Conservation (phyloP, 2,888 invertebrate species). For the Kuschelorhynchus macadamiae region DNA sequence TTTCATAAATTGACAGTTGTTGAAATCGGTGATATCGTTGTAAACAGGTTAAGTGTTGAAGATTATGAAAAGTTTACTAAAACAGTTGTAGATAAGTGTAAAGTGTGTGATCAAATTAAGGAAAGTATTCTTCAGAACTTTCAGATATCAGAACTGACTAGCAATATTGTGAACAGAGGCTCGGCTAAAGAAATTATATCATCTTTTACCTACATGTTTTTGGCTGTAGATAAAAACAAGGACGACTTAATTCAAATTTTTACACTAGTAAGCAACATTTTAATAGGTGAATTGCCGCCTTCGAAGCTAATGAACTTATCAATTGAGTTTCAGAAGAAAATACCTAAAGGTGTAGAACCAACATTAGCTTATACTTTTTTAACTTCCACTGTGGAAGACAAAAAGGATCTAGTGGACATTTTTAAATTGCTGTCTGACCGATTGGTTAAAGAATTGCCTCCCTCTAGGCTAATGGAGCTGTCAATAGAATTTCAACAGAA, state of each 20-base stretch:
- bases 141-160: conserved; percentile 13
- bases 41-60: conserved; percentile 41
- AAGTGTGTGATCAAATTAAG: not conserved
- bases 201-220: conserved; percentile 33
- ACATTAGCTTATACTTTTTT: too few species aligned
- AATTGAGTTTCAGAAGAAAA: conserved; percentile 50
- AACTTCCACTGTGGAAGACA: too few species aligned
- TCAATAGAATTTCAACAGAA: conserved; percentile 51
- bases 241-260: conserved; percentile 55
- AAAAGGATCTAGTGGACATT: conserved; percentile 51
- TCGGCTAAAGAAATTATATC: conserved; percentile 18
- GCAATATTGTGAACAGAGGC: conserved; percentile 16
- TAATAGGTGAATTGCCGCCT: conserved; percentile 42
- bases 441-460: conserved; percentile 38
- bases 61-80: conserved; percentile 49
- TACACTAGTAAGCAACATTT: conserved; percentile 49
- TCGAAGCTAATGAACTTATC: conserved; percentile 51
- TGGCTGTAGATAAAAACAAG: conserved; percentile 35
- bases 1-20: conserved; percentile 51
- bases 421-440: conserved; percentile 52
- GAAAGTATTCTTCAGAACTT: conserved; percentile 9
- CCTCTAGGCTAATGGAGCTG: conserved; percentile 49
- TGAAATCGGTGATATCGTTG: conserved; percentile 51
- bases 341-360: too few species aligned
- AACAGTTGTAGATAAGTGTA: conserved; percentile 33